A percentile compares a stretch with the other conserved stretches of the same genome.
Conservation (phyloP, 2,113 vertebrate genomes). For the Hoplias malabaricus region DNA sequence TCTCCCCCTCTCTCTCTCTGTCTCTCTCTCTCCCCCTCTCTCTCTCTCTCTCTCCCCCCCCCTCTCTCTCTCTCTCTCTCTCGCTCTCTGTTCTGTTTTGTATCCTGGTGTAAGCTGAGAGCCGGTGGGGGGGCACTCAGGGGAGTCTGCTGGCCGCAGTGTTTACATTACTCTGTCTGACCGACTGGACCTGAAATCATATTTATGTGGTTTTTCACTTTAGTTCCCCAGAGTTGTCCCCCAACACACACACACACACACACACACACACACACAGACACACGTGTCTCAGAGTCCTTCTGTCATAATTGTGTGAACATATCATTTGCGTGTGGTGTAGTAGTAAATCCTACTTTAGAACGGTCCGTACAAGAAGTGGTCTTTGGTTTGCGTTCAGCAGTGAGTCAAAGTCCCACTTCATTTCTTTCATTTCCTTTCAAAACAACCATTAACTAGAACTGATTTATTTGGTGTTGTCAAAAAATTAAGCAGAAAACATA, state of each 20-base stretch:
- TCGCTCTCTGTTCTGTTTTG: not conserved
- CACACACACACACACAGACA: too few relatives aligned
- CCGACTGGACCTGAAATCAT: constrained; percentile 28
- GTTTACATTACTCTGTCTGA: not conserved
- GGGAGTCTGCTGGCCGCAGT: not conserved
- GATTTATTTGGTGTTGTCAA: too few relatives aligned
- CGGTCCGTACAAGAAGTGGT: too few relatives aligned
- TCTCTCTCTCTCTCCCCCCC: too few relatives aligned
- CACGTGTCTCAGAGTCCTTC: not conserved
- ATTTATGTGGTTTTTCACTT: constrained; percentile 17
- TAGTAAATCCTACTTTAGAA: not conserved
- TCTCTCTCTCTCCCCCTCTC: too few relatives aligned
- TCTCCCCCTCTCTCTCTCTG: not conserved
- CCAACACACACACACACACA: not conserved
- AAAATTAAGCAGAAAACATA: too few relatives aligned
- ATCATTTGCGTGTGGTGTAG: constrained; percentile 29
- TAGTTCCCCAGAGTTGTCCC: not conserved
- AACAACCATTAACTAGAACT: too few relatives aligned
- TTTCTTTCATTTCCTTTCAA: too few relatives aligned
- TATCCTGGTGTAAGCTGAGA: not conserved
- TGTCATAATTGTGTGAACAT: not conserved
- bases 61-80: not conserved
- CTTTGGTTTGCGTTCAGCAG: too few relatives aligned
- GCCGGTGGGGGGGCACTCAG: not conserved
- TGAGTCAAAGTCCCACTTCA: too few relatives aligned